Evolutionary conservation across 2,113 vertebrate genomes (phyloP).

Genomic region (Dipodomys ordii): DNA sequence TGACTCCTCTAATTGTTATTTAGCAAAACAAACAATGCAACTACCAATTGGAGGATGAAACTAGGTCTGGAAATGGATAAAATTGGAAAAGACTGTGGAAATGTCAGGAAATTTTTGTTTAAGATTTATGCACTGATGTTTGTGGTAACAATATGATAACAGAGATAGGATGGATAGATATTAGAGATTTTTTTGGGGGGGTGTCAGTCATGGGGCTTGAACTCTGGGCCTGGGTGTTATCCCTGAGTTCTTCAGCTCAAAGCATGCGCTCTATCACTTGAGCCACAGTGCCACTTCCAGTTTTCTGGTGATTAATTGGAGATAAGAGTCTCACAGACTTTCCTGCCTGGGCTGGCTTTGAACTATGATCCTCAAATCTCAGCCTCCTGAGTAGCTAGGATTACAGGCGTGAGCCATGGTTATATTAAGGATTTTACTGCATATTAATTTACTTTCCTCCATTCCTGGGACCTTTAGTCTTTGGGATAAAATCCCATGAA

Average conservation of each 20-base stretch:
- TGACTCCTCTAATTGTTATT: not conserved
- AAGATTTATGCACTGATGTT: not conserved
- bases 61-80: not conserved
- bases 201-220: no score
- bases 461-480: not conserved
- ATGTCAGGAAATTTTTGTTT: not conserved
- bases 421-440: not conserved
- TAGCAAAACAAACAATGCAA: not conserved
- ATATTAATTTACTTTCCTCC: not conserved
- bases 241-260: no score
- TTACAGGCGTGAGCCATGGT: no score
- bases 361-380: no score
- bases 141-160: not conserved
- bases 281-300: no score
- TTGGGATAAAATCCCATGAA: not conserved
- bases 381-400: no score
- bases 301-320: no score
- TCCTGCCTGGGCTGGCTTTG: no score
- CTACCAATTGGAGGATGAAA: not conserved
- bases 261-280: no score
- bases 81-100: not conserved
- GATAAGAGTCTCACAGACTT: no score
- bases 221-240: no score
- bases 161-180: not conserved
- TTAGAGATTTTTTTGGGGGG: not conserved